Base-by-base conservation (phyloP, 1,140 invertebrate species). In the Gryon sp. region DNA sequence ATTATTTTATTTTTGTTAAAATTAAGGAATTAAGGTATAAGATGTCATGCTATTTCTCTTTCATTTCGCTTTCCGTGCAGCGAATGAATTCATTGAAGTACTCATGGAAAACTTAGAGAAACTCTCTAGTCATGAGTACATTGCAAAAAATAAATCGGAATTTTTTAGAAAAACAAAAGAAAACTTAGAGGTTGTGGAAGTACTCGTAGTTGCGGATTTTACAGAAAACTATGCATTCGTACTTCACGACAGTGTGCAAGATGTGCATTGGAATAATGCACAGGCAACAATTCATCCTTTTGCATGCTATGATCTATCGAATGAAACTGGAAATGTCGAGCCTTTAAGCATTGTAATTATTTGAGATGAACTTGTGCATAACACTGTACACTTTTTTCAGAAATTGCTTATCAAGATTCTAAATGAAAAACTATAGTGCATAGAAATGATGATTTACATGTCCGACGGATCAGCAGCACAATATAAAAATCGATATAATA, bases 401-500 rank as follows among this genome's bases (percentile, higher is more conserved):
- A 34, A 69, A 38, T 32, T 30, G 46, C 20, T 76, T 9, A 62
- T 62, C 9, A n/a, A 45, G 14, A n/a, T n/a, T n/a, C n/a, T 82
- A 2, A 79, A 73, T 52, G 16, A 53, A 34, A 77, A 79, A 32
- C 16, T 78, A 60, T 52, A 60, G 5, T n/a, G n/a, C n/a, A 40
- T 81, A 38, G 73, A 24, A 16, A 76, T 79, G 48, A 65, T 86
- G 8, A 45, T 80, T 59, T 82, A 82, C 52, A 82, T 86, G 55
- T 68, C 66, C 30, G 84, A 86, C 76, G 83, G 80, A 14, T 62
- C 52, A 60, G 75, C 55, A 34, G 53, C 28, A 22, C 84, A 87
- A 55, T 86, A 83, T 60, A 87, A 87, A 65, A 87, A 82, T 77
- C 40, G 45, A n/a, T 80, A 83, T 38, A 84, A 80, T 32, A 74